Base-by-base conservation (phyloP, 2,888 invertebrate genomes). In the Dryomyza anilis region DNA sequence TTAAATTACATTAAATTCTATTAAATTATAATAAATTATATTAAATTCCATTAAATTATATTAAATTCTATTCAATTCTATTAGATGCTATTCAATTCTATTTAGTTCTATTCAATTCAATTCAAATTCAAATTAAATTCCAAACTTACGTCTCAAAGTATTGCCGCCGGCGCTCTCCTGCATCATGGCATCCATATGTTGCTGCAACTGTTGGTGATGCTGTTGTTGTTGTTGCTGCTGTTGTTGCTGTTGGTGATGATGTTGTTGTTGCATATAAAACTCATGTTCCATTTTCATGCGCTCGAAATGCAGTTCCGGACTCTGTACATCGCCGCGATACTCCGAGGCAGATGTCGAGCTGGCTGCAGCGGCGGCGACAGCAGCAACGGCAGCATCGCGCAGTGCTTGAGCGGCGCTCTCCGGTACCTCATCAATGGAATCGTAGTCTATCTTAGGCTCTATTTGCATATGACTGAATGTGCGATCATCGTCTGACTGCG, bases 71-170 rank as follows among this genome's bases (percentile, higher is more conserved):
- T n/a, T n/a, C n/a, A n/a, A n/a, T n/a, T n/a, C n/a, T n/a, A n/a
- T n/a, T n/a, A n/a, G n/a, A n/a, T n/a, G n/a, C n/a, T n/a, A n/a
- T n/a, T n/a, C n/a, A n/a, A n/a, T n/a, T n/a, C n/a, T n/a, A n/a
- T n/a, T n/a, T n/a, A n/a, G n/a, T n/a, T n/a, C n/a, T n/a, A n/a
- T n/a, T n/a, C n/a, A n/a, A n/a, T n/a, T n/a, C n/a, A n/a, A n/a
- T n/a, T n/a, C n/a, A n/a, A n/a, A n/a, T n/a, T n/a, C n/a, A n/a
- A n/a, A n/a, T n/a, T n/a, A n/a, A n/a, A n/a, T n/a, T n/a, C n/a
- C 12, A 3, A 19, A 74, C 77, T 74, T 70, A 80, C 80, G 79
- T 67, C 79, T 72, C 59, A 78, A 73, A 65, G 74, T 78, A 46
- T 78, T 80, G 65, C 75, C 74, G 55, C 72, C 70, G 12, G 78